A percentile compares a stretch with the other conserved stretches of the same genome.
These are phyloP conservation scores for Martes martes DNA, from an alignment of 2,113 vertebrate species.

Conservation along the genomic window DNA sequence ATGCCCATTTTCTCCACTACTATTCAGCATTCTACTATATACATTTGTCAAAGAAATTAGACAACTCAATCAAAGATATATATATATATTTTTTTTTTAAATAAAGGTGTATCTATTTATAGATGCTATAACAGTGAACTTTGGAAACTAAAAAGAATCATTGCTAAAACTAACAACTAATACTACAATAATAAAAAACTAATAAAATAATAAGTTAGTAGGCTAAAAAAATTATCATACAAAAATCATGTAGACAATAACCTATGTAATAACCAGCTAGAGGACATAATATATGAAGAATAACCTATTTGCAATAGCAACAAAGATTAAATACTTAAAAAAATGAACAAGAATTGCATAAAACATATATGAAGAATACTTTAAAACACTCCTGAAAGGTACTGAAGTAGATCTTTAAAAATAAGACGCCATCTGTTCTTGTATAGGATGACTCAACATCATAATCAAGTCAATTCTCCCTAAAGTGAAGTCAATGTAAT, in stretches of 20 bases:
- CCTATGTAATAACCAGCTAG: background rate
- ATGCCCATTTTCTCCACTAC: background rate
- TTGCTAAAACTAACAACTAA: constrained; percentile 4
- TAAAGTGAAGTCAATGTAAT: background rate
- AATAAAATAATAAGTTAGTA: background rate
- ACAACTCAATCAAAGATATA: background rate
- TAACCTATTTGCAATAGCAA: background rate
- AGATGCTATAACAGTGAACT: background rate
- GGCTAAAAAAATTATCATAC: background rate
- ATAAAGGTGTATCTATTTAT: background rate
- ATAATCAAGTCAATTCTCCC: background rate
- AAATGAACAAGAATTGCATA: background rate
- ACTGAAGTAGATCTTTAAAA: background rate
- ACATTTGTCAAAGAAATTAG: background rate
- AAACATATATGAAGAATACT: background rate
- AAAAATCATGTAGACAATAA: background rate
- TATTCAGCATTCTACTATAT: background rate
- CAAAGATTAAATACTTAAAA: background rate
- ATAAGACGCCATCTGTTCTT: background rate
- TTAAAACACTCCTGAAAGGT: background rate
- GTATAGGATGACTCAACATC: background rate
- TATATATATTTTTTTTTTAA: background rate
- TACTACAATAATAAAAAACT: background rate
- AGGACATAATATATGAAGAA: background rate
- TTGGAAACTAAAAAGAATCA: background rate